Evolutionary conservation across 2,797 vertebrate genomes (phyloP), one percentile per base, ranked within the genome.

Genomic region (Cyclopterus lumpus): DNA sequence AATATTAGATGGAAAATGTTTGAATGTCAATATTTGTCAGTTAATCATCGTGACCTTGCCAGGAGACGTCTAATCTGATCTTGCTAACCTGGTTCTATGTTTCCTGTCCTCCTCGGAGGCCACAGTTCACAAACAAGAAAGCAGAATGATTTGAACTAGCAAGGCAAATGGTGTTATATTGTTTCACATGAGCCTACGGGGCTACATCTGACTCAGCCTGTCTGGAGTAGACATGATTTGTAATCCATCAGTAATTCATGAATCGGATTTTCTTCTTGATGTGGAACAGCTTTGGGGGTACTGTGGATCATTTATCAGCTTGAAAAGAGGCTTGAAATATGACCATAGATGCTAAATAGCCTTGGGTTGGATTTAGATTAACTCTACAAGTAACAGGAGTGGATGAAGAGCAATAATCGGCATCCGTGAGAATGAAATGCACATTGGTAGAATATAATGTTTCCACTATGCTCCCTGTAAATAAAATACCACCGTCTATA

Each of bases 291-390:
- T 51, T 48, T 24, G 26, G 16, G 3, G 11, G 32, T 2, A 16
- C 28, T 59, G 4, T 48, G 9, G n/a, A 49, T 26, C 57, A 60
- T 48, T 49, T 49, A 49, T 38, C 22, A 61, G 28, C 30, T 34
- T 58, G 55, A 30, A 58, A 58, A n/a, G 28, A 58, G 30, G 7
- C 66, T 68, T 44, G 12, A 44, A 72, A 24, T 12, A 72, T 54
- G 9, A 61, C 34, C 12, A 12, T 30, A 15, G 6, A 36, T 51
- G n/a, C 30, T 40, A 38, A 49, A 49, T 22, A 51, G n/a, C n/a
- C 48, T 24, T 51, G 22, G n/a, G 48, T 24, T 51, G 9, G 48
- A 53, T 55, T 55, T 55, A 60, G 34, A 60, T 38, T 60, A n/a
- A 48, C 44, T 32, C 5, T 30, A 9, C 24, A 42, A 42, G 38